Conservation (phyloP, 2,888 invertebrate species). For the Lysandra bellargus region DNA sequence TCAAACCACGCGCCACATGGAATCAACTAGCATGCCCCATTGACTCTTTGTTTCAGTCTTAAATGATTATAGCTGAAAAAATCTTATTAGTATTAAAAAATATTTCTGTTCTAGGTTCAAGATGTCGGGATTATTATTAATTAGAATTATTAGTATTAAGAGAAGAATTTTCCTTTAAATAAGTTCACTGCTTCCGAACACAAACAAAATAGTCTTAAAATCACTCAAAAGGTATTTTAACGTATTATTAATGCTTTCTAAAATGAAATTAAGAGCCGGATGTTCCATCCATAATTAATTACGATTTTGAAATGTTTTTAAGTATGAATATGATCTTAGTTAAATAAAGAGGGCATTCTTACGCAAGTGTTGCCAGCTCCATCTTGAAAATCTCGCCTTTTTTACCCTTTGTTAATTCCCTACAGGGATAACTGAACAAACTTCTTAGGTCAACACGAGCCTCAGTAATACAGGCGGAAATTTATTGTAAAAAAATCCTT, state of each 20-base stretch:
- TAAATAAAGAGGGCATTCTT: constrained; percentile 11
- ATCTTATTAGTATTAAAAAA: not conserved
- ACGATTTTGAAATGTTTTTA: constrained; percentile 1
- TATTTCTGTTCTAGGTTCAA: not conserved
- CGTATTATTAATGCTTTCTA: not conserved
- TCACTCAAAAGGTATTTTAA: not conserved
- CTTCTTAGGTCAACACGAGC: constrained; percentile 42
- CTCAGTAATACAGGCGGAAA: constrained; percentile 36
- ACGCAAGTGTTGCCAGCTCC: constrained; percentile 35
- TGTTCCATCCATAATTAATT: constrained; percentile 11
- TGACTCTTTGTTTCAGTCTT: constrained; percentile 23
- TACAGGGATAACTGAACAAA: constrained; percentile 41
- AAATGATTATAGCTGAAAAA: not conserved
- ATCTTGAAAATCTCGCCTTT: constrained; percentile 41
- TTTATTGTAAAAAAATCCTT: constrained; percentile 36
- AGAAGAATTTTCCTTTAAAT: too few relatives aligned
- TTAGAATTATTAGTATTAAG: too few relatives aligned
- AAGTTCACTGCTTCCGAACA: too few relatives aligned
- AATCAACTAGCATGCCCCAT: constrained; percentile 24
- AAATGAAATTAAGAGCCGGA: constrained; percentile 16
- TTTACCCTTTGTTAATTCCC: constrained; percentile 44
- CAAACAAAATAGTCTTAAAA: not conserved
- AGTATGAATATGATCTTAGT: constrained; percentile 11
- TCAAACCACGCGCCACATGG: constrained; percentile 16
- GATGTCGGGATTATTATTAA: too few relatives aligned